phyloP scores from a whole-genome alignment of 2,888 invertebrate genomes.

The Meteorus colon region DNA sequence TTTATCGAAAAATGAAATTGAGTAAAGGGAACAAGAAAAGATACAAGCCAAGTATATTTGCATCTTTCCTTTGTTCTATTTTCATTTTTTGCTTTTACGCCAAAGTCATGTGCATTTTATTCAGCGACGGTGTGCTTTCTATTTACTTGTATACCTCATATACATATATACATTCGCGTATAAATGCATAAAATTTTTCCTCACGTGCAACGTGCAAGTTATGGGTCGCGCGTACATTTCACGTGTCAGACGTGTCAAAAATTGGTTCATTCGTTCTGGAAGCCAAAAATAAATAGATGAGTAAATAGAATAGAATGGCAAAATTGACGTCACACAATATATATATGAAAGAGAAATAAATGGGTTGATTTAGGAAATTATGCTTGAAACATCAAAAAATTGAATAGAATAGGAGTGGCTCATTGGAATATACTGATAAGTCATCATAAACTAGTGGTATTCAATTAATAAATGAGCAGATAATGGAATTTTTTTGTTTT shows the following conservation, averaged over 20 bases:
- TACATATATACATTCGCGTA: not conserved
- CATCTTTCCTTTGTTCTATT: not conserved
- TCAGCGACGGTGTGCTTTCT: not conserved
- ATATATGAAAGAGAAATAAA: too few species aligned
- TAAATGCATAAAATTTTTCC: not conserved
- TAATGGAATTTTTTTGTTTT: too few species aligned
- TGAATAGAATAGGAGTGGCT: too few species aligned
- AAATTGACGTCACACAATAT: too few species aligned
- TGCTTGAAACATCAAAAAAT: too few species aligned
- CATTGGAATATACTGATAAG: too few species aligned
- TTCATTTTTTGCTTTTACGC: not conserved
- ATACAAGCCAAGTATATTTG: not conserved
- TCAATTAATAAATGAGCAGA: too few species aligned
- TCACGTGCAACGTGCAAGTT: constrained; percentile 5
- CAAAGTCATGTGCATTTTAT: not conserved
- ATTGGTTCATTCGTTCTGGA: not conserved
- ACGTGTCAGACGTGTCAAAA: not conserved
- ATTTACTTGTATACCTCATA: not conserved
- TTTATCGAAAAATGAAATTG: not conserved
- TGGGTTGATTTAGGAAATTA: too few species aligned
- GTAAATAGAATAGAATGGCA: not conserved
- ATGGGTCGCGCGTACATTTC: not conserved
- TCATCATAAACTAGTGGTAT: too few species aligned
- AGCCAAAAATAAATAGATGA: not conserved
- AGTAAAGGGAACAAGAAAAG: not conserved